Percentiles rank a stretch among this genome's conserved stretches.
These are phyloP conservation scores for Sternotherus odoratus DNA, from an alignment of 2,797 vertebrate species.

Conservation along the genomic window DNA sequence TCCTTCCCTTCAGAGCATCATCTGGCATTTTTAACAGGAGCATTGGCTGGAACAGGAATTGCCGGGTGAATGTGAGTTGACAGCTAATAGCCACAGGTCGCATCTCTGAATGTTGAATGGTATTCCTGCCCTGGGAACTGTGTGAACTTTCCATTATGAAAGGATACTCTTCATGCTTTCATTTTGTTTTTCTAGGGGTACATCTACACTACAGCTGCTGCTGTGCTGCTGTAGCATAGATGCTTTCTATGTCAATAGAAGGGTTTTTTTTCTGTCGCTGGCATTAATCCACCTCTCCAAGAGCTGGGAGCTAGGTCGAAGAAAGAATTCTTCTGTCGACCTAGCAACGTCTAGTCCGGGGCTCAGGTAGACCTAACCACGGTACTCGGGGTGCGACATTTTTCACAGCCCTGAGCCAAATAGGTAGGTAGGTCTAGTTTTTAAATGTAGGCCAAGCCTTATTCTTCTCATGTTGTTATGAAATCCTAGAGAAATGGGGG, in stretches of 20 bases:
- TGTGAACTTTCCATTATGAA: not conserved
- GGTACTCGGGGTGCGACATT: too few species aligned
- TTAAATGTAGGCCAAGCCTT: not conserved
- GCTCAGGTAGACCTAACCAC: too few species aligned
- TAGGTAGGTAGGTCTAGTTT: not conserved
- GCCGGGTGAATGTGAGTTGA: not conserved
- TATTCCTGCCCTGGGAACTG: not conserved
- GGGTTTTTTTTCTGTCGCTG: too few species aligned
- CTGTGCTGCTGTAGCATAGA: too few species aligned
- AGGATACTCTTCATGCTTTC: not conserved
- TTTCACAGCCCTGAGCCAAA: too few species aligned
- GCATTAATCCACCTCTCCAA: too few species aligned
- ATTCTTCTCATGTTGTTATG: not conserved
- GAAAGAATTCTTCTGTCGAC: too few species aligned
- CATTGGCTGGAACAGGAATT: not conserved
- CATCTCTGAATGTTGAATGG: not conserved
- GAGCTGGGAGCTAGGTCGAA: too few species aligned
- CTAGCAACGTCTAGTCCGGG: too few species aligned
- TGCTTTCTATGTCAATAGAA: too few species aligned
- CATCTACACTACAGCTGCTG: too few species aligned
- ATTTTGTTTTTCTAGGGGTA: not conserved
- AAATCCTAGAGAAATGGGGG: not conserved
- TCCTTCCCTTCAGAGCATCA: not conserved
- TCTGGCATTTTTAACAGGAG: not conserved
- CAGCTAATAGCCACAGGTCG: not conserved